Conservation (phyloP, 2,888 invertebrate species). For the Cheilosia variabilis region DNA sequence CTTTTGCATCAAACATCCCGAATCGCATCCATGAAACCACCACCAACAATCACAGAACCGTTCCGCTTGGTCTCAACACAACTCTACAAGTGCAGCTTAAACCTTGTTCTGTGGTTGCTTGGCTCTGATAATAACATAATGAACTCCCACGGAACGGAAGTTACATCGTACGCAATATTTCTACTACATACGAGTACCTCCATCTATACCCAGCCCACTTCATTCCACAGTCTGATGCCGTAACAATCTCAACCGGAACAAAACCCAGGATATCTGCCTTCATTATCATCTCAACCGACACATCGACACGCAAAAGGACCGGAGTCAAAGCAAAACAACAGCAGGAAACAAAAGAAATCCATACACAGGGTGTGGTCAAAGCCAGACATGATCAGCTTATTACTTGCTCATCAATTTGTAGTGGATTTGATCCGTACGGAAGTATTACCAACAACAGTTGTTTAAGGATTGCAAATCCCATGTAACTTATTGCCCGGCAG, state of each 20-base stretch:
- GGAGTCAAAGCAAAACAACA: slow-evolving; percentile 19
- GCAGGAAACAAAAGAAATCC: slow-evolving; percentile 52
- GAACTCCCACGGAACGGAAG: no score
- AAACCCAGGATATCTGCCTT: slow-evolving; percentile 36
- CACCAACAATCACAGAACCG: no score
- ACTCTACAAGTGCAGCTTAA: no score
- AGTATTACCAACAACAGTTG: slow-evolving; percentile 46
- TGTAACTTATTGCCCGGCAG: slow-evolving; percentile 58
- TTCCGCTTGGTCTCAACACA: no score
- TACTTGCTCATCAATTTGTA: slow-evolving; percentile 74
- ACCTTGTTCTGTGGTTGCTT: no score
- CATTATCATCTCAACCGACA: slow-evolving; percentile 25
- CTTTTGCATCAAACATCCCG: no score
- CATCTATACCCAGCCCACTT: no score
- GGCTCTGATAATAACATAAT: no score
- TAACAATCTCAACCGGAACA: slow-evolving; percentile 19
- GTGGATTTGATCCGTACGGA: slow-evolving; percentile 63
- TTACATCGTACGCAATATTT: no score
- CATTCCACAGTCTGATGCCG: neutral
- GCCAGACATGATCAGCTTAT: slow-evolving; percentile 73
- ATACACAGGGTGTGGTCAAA: slow-evolving; percentile 48
- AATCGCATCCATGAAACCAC: no score
- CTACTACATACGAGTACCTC: no score
- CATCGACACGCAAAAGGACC: slow-evolving; percentile 23
- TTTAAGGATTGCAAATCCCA: slow-evolving; percentile 51